These are phyloP conservation scores for Thysanoteuthis rhombus DNA, from an alignment of 2,888 invertebrate species.

Conservation along the genomic window DNA sequence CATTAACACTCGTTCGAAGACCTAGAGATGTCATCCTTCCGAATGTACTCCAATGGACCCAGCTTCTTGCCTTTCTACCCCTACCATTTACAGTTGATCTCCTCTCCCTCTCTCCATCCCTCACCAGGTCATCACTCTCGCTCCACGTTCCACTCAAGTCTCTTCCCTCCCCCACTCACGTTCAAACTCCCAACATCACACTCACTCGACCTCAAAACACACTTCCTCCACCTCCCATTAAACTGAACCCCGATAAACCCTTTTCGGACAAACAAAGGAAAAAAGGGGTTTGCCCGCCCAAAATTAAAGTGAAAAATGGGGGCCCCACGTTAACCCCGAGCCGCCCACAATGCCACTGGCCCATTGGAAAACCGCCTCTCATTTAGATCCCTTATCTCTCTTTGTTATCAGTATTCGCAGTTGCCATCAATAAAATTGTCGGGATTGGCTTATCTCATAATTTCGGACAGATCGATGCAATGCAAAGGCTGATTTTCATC, in stretches of 20 bases:
- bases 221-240: background rate
- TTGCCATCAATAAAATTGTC: background rate
- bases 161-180: background rate
- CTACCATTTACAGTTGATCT: background rate
- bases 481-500: background rate
- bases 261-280: background rate
- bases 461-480: background rate
- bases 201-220: background rate
- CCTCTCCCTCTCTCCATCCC: background rate
- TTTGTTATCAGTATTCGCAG: background rate
- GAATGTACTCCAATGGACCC: too few relatives aligned
- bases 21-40: too few relatives aligned
- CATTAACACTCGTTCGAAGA: too few relatives aligned
- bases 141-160: background rate
- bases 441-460: background rate
- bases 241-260: background rate
- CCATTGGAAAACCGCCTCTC: background rate
- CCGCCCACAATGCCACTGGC: background rate
- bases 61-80: too few relatives aligned
- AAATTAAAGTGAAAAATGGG: background rate
- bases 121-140: background rate
- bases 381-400: background rate
- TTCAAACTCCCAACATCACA: background rate
- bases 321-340: background rate
- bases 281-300: background rate